Conservation (phyloP, 2,797 vertebrate species). For the Bryconaethiops microstoma region DNA sequence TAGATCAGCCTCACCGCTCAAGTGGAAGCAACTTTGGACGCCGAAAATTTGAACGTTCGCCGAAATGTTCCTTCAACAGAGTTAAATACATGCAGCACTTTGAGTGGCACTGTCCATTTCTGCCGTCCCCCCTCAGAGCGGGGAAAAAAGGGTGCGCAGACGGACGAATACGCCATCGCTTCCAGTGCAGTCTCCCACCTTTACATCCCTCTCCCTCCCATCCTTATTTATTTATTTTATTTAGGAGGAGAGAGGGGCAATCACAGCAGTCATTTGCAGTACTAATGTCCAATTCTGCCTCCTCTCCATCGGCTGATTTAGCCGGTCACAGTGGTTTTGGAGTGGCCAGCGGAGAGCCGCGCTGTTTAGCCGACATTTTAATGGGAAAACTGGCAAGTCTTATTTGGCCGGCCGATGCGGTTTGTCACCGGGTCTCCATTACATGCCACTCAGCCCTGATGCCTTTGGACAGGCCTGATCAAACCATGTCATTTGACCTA, state of each 20-base stretch:
- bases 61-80: background rate
- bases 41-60: background rate
- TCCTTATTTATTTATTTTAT: conserved; percentile 84
- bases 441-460: conserved; percentile 99
- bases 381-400: conserved; percentile 99
- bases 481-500: conserved; percentile 99
- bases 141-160: conserved; percentile 30
- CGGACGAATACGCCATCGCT: conserved; percentile 12
- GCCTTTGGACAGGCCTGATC: conserved; percentile 99
- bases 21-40: background rate
- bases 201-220: conserved; percentile 71
- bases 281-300: conserved; percentile 99
- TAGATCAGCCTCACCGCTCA: background rate
- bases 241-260: conserved; percentile 85
- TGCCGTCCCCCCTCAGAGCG: background rate
- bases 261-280: conserved; percentile 98
- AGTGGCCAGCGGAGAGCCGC: conserved; percentile 77
- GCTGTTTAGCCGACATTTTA: conserved; percentile 96
- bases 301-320: conserved; percentile 99
- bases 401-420: conserved; percentile 99
- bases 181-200: conserved; percentile 64
- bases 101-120: background rate
- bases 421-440: conserved; percentile 99
- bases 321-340: conserved; percentile 88
- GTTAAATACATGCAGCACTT: background rate